Evolutionary conservation across 2,888 invertebrate genomes (phyloP), one percentile per base, ranked within the genome.

Genomic region (Drosophila quasianomalipes): DNA sequence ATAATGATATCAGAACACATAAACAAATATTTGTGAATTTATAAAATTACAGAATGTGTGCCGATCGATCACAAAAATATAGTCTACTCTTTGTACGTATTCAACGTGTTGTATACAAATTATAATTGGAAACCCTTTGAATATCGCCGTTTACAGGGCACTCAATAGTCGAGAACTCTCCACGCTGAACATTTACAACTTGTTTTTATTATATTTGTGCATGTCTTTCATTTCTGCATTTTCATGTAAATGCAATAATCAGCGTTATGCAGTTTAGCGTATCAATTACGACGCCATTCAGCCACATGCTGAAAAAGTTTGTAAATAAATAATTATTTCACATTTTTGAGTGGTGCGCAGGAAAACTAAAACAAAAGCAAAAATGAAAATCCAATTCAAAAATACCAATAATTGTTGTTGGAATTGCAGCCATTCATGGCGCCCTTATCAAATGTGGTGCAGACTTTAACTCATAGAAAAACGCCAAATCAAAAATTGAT

Each of bases 221-320:
- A 47, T n/a, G 55, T 54, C 70, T 61, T 78, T 69, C 81, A 84
- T 74, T 73, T 76, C 76, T 79, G 74, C 75, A 89, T 82, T 79
- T 84, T 59, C 73, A 74, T 81, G 76, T 79, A 79, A 85, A 86
- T 83, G 73, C 69, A 80, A 87, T 89, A 87, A 89, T 90, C 88
- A 83, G 63, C 85, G 74, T 79, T 85, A 89, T 87, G 82, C 82
- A 87, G 88, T 85, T 89, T 88, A 85, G 87, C 83, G 82, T 85
- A 87, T 87, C 87, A 87, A 87, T 87, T 88, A 89, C 85, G 74
- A 76, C 82, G 77, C 76, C 69, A 68, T 83, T 71, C 74, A 66
- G 65, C 47, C 57, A 66, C 57, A 70, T 44, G 65, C 53, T 63
- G 55, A 81, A 81, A 83, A 79, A 73, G 39, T 53, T 31, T 73